Evolutionary conservation across 2,888 invertebrate species (phyloP).

Genomic region (Nomada hirtipes): DNA sequence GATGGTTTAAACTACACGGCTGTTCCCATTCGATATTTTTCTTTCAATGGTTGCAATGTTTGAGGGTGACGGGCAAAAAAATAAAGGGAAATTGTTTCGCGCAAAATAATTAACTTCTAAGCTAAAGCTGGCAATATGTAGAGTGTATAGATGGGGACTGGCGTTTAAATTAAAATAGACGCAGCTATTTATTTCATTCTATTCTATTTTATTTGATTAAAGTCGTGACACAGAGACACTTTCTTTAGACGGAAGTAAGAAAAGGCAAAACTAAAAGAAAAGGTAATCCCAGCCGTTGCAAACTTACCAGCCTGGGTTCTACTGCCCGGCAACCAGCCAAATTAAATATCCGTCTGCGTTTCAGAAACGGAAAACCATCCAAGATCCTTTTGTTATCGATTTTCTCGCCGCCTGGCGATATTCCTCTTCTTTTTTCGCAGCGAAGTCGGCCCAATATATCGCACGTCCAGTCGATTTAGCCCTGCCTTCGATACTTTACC

Average conservation of each 20-base stretch:
- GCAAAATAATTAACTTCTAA: too few species aligned
- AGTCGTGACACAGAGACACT: too few species aligned
- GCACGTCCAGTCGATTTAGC: conserved; percentile 5
- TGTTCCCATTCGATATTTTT: too few species aligned
- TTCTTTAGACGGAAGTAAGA: too few species aligned
- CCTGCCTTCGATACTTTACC: conserved; percentile 1
- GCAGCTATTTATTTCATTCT: too few species aligned
- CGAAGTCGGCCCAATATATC: conserved; percentile 42
- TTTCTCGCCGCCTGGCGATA: conserved; percentile 21
- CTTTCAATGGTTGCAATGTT: too few species aligned
- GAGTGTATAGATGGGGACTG: too few species aligned
- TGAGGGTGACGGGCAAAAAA: too few species aligned
- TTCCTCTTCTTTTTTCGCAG: not conserved
- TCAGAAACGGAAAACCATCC: conserved; percentile 34
- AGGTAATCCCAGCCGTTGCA: conserved; percentile 21
- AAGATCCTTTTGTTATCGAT: conserved; percentile 36
- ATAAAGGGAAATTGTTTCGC: too few species aligned
- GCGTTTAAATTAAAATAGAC: too few species aligned
- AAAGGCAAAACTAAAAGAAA: not conserved
- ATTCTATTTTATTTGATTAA: too few species aligned
- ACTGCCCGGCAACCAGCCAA: conserved; percentile 20
- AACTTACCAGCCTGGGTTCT: not conserved
- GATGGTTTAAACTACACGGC: not conserved
- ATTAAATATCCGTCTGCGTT: conserved; percentile 55
- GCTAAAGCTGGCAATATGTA: too few species aligned